Percentiles rank a stretch among this genome's conserved stretches.
Evolutionary conservation across 2,888 invertebrate genomes (phyloP).

Genomic region (Nemapogon koenigi): DNA sequence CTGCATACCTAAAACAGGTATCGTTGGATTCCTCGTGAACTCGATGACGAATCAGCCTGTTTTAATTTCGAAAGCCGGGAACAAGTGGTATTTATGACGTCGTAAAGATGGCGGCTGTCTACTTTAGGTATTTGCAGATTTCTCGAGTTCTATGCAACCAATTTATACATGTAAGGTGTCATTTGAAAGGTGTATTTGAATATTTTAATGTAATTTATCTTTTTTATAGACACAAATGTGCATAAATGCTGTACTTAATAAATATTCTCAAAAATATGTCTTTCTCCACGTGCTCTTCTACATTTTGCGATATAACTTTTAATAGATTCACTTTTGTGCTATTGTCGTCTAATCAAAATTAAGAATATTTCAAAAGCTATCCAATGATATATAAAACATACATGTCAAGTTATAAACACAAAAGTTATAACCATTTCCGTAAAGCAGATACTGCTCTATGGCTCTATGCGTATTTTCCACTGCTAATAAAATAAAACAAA

Average conservation of each 20-base stretch:
- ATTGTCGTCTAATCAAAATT: background rate
- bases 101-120: no score
- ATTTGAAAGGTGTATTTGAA: background rate
- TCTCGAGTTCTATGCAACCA: no score
- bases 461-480: background rate
- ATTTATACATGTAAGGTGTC: background rate
- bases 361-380: background rate
- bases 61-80: no score
- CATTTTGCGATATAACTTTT: background rate
- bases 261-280: background rate
- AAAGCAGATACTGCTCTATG: background rate
- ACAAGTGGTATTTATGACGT: no score
- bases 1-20: no score
- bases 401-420: background rate
- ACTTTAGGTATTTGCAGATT: no score
- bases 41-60: no score
- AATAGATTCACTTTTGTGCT: background rate
- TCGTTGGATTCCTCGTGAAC: no score
- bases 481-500: background rate
- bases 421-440: background rate
- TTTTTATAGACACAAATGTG: background rate
- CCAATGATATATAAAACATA: background rate
- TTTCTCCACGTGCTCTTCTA: background rate
- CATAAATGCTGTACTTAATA: background rate
- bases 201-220: background rate